Evolutionary conservation across 2,113 vertebrate genomes (phyloP), one percentile per base, ranked within the genome.

Genomic region (Bubalus kerabau): DNA sequence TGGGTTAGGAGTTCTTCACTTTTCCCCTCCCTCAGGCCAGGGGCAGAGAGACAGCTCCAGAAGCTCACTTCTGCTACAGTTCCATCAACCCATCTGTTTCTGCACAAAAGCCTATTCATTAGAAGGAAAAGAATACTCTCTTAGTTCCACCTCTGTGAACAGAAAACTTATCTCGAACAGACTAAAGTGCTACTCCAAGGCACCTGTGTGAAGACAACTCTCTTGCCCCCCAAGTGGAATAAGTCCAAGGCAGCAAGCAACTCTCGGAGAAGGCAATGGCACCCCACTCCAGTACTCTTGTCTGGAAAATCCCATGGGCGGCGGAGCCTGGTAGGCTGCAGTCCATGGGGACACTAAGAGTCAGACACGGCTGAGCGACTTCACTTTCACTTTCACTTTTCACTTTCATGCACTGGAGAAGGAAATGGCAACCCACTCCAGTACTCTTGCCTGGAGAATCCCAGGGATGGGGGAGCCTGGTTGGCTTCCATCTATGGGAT

Each of bases 91-190:
- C 36, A 40, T 54, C 60, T 86, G 17, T 62, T 93, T 84, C 36
- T n/a, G 36, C n/a, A 97, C 94, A 97, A 97, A 97, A 67, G 40
- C 54, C 60, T 88, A 94, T 97, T 95, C 81, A 84, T 71, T 74
- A 56, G 46, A 88, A 93, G 76, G 67, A 78, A 93, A 96, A 90
- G 84, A 95, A 91, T 62, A 64, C 40, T 46, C 36, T 94, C 81
- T 93, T 30, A 46, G 54, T 89, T 92, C 78, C 80, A 90, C 94
- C 95, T 96, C 92, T 93, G 36, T 5, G 52, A 92, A 87, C 1
- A 90, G 94, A 95, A 96, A 94, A 71, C 13, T 91, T 83, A 96
- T 62, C 93, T 74, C 23, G 12, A 91, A 82, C 56, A 64, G 85
- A 91, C 9, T 26, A 43, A 46, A 87, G 87, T 0, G 23, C 84